Evolutionary conservation across 1,140 invertebrate species (phyloP).

Genomic region (Subanguina moxae): DNA sequence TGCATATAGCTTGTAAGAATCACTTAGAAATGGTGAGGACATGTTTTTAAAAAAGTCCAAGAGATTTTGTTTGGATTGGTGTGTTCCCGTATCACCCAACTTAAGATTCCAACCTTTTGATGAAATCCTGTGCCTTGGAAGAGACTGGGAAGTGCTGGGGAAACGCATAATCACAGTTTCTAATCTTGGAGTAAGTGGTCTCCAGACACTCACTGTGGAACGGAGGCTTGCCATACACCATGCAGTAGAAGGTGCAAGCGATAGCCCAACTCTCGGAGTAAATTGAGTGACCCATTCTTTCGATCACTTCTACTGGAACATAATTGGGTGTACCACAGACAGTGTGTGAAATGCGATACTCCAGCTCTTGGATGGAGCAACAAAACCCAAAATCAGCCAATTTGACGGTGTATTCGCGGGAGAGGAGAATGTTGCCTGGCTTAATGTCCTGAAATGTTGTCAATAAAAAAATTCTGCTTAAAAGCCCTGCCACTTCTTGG

Average conservation of each 20-base stretch:
- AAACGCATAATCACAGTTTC: constrained; percentile 39
- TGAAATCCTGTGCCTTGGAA: constrained; percentile 32
- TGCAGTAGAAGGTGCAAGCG: constrained; percentile 45
- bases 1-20: too few relatives aligned
- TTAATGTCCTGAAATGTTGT: constrained; percentile 26
- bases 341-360: constrained; percentile 10
- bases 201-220: constrained; percentile 39
- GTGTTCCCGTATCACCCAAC: too few relatives aligned
- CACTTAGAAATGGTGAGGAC: too few relatives aligned
- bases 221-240: constrained; percentile 37
- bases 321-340: constrained; percentile 45
- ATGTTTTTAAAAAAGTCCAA: too few relatives aligned
- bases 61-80: too few relatives aligned
- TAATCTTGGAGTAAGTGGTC: constrained; percentile 30
- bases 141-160: constrained; percentile 36
- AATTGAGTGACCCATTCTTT: constrained; percentile 32
- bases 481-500: too few relatives aligned
- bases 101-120: constrained; percentile 23
- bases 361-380: constrained; percentile 35
- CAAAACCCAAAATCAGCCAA: constrained; percentile 41
- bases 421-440: constrained; percentile 37
- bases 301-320: constrained; percentile 29
- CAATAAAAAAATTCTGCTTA: too few relatives aligned
- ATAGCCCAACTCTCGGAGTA: constrained; percentile 38
- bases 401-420: constrained; percentile 29